Evolutionary conservation across 2,888 invertebrate genomes (phyloP), one percentile per base, ranked within the genome.

Genomic region (Hyalella azteca): DNA sequence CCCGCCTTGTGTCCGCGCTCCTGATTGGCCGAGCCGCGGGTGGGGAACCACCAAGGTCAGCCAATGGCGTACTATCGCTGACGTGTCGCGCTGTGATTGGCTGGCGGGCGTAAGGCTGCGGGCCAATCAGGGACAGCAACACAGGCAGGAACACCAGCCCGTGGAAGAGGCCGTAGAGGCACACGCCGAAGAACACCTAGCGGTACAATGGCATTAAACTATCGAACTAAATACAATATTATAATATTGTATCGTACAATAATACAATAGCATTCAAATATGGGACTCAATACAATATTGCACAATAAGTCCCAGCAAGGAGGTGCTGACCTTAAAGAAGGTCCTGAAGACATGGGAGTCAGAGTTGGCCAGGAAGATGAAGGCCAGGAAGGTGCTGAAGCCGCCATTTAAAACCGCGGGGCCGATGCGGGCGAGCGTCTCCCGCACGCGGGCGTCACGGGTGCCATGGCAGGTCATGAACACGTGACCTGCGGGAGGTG

Each of bases 401-500:
- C 87, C 88, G 40, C 88, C 88, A 81, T 87, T 86, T 75, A 88
- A 73, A 40, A 88, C 87, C 26, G 87, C 87, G 22, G 87, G 87
- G 7, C 94, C 94, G 80, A 94, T 94, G 76, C 92, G 91, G 0
- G 91, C 90, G 0, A 94, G 91, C 0, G 94, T 92, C 85, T 90
- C 90, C 66, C 91, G 88, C 0, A 91, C 90, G 83, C 93, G 89
- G 81, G 87, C 88, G 86, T 82, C 50, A 45, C 85, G 79, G 3
- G 79, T 77, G 2, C 80, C 82, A 13, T 41, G 45, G 41, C 79
- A 45, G 15, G 77, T 85, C 80, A 85, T 82, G 73, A 85, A 81
- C 13, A 83, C 78, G 77, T 84, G 87, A 26, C 89, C 90, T 66
- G 90, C 86, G n/a, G n/a, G n/a, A n/a, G n/a, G n/a, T n/a, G n/a